Percentiles rank a stretch among this genome's conserved stretches.
Conservation (phyloP, 2,888 invertebrate genomes). For the Lepetodrilus schrolli region DNA sequence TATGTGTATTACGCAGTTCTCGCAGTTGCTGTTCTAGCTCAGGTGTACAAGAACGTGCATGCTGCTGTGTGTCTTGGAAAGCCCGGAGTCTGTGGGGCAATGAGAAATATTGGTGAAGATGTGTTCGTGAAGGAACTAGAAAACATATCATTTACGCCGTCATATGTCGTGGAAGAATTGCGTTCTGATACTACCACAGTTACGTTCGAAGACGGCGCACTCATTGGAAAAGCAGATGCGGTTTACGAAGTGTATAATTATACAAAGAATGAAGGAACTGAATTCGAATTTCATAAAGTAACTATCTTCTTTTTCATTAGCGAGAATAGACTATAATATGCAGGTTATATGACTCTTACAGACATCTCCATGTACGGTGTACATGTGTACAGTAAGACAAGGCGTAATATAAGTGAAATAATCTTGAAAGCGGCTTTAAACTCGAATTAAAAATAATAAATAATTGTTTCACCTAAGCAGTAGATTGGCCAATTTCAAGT, state of each 20-base stretch:
- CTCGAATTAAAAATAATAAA: too few relatives aligned
- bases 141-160: background rate
- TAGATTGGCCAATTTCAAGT: too few relatives aligned
- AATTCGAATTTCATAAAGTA: slow-evolving; percentile 1
- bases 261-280: background rate
- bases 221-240: background rate
- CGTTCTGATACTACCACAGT: background rate
- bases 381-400: too few relatives aligned
- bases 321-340: too few relatives aligned
- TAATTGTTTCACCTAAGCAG: too few relatives aligned
- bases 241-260: background rate
- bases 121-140: background rate
- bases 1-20: background rate
- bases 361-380: too few relatives aligned
- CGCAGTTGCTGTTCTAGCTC: background rate
- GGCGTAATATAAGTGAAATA: too few relatives aligned
- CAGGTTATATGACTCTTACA: too few relatives aligned
- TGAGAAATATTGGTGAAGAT: background rate
- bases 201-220: background rate
- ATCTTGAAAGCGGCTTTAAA: too few relatives aligned
- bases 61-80: background rate
- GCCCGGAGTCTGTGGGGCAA: background rate
- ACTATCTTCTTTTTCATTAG: too few relatives aligned
- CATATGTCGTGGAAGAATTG: background rate
- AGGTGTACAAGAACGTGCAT: background rate